A percentile compares a stretch with the other conserved stretches of the same genome.
phyloP scores from a whole-genome alignment of 2,113 vertebrate species.

The Psammodynastes pulverulentus region DNA sequence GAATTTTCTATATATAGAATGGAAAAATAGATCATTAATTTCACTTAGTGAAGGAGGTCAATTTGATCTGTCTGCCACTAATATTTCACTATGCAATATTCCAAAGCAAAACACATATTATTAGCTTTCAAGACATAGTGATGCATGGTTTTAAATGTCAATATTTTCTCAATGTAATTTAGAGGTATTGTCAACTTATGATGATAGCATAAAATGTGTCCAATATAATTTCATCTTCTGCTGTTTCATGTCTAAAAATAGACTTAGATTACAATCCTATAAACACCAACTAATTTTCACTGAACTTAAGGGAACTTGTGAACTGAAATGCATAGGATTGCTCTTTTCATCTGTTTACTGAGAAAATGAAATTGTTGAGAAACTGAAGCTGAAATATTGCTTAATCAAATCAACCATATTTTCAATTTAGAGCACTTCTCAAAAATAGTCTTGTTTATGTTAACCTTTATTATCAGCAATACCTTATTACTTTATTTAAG shows the following conservation, averaged over 20 bases:
- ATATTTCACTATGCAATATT: constrained; percentile 44
- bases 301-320: background rate
- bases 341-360: background rate
- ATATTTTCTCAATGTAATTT: constrained; percentile 55
- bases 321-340: background rate
- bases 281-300: background rate
- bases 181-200: constrained; percentile 43
- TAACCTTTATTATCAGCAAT: constrained; percentile 21
- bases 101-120: constrained; percentile 8
- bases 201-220: constrained; percentile 50
- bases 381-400: constrained; percentile 31
- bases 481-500: background rate
- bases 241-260: constrained; percentile 52
- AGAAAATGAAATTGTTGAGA: constrained; percentile 10
- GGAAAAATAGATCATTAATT: constrained; percentile 62
- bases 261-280: background rate
- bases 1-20: constrained; percentile 59
- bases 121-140: constrained; percentile 41
- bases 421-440: constrained; percentile 6
- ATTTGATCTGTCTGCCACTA: constrained; percentile 47
- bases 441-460: constrained; percentile 26
- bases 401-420: constrained; percentile 11
- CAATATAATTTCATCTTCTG: constrained; percentile 43
- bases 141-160: constrained; percentile 44
- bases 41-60: constrained; percentile 49